A percentile compares a stretch with the other conserved stretches of the same genome.
Evolutionary conservation across 1,140 invertebrate genomes (phyloP).

Genomic region (Panonychus citri): DNA sequence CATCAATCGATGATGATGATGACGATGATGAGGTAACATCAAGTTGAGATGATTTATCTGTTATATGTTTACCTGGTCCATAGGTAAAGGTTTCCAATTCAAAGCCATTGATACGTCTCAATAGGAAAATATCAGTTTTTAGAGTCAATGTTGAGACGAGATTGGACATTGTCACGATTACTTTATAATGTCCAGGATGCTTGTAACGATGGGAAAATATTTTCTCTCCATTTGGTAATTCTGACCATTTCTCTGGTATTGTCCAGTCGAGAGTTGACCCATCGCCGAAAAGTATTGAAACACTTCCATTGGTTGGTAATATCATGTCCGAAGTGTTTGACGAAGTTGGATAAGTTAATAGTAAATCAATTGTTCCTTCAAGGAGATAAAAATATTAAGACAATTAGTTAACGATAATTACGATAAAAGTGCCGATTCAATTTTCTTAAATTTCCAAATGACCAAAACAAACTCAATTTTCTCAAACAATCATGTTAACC

Average conservation of each 20-base stretch:
- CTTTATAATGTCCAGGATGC: slow-evolving; percentile 15
- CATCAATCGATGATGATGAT: not conserved
- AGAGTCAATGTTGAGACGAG: slow-evolving; percentile 13
- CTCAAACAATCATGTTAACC: too few species aligned
- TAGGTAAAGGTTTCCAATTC: not conserved
- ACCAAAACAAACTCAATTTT: too few species aligned
- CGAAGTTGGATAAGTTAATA: slow-evolving; percentile 12
- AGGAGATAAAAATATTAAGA: not conserved
- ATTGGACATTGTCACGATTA: slow-evolving; percentile 15
- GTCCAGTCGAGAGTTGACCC: slow-evolving; percentile 12
- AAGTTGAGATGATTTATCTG: slow-evolving; percentile 1
- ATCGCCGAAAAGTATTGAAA: slow-evolving; percentile 15
- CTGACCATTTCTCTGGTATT: slow-evolving; percentile 11
- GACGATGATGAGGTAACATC: too few species aligned
- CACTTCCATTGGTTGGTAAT: slow-evolving; percentile 17
- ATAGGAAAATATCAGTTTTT: slow-evolving; percentile 10
- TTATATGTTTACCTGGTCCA: not conserved
- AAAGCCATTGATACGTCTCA: not conserved
- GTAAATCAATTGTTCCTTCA: slow-evolving; percentile 11
- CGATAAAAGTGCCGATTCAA: slow-evolving; percentile 1
- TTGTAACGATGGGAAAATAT: slow-evolving; percentile 14
- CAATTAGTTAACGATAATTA: not conserved
- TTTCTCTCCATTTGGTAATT: slow-evolving; percentile 10
- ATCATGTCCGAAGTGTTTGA: slow-evolving; percentile 2
- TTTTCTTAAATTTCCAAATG: too few species aligned